Percentiles rank a stretch among this genome's conserved stretches.
phyloP scores from a whole-genome alignment of 2,113 vertebrate genomes.

The Limnothrissa miodon region DNA sequence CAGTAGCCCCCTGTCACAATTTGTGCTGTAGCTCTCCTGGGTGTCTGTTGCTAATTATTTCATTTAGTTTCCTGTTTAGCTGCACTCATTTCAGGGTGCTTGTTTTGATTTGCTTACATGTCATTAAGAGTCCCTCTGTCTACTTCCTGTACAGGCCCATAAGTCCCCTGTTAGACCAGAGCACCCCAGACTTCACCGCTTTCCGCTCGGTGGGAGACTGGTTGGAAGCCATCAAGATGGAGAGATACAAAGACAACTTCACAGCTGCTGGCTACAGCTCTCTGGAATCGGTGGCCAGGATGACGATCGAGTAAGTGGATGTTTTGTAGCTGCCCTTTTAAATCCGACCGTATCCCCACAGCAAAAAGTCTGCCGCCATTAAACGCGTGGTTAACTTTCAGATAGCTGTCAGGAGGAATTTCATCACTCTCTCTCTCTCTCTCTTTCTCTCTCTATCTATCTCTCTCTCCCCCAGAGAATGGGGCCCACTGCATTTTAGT shows the following conservation, averaged over 20 bases:
- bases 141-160: slow-evolving; percentile 81
- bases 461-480: not conserved
- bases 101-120: not conserved
- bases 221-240: slow-evolving; percentile 99
- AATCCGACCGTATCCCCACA: not conserved
- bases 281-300: slow-evolving; percentile 95
- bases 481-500: not conserved
- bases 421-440: not conserved
- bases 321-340: not conserved
- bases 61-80: not conserved
- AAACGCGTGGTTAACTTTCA: slow-evolving; percentile 17
- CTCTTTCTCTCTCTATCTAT: too few species aligned
- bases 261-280: slow-evolving; percentile 96
- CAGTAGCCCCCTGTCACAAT: not conserved
- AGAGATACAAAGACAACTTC: slow-evolving; percentile 98
- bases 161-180: slow-evolving; percentile 97
- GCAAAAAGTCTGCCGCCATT: slow-evolving; percentile 1
- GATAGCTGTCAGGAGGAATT: slow-evolving; percentile 15
- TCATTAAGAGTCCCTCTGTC: slow-evolving; percentile 39
- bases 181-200: slow-evolving; percentile 91
- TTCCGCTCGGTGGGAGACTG: slow-evolving; percentile 97
- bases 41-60: not conserved
- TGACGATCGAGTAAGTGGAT: slow-evolving; percentile 95
- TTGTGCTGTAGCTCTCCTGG: not conserved
- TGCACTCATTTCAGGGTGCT: not conserved